phyloP scores from a whole-genome alignment of 2,888 invertebrate species.

The Phaonia tiefii region DNA sequence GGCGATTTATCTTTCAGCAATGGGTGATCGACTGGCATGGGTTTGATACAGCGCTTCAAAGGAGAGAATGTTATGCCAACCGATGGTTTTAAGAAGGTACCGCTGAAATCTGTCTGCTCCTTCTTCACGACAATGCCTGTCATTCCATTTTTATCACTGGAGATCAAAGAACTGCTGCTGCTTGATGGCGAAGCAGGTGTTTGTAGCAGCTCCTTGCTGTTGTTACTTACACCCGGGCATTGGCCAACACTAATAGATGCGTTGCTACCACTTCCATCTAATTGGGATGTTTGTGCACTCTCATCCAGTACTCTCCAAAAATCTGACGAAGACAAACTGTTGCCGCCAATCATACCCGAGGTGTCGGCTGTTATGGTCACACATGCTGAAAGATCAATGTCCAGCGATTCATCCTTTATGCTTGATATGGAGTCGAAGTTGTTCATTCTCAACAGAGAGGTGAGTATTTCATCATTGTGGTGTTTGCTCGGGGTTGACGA shows the following conservation, averaged over 20 bases:
- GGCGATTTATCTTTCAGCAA: conserved; percentile 61
- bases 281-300: conserved; percentile 76
- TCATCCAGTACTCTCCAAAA: conserved; percentile 79
- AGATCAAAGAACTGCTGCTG: conserved; percentile 1
- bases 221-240: conserved; percentile 39
- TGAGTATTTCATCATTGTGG: conserved; percentile 78
- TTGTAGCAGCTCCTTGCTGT: conserved; percentile 43
- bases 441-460: conserved; percentile 77
- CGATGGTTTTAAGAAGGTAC: conserved; percentile 74
- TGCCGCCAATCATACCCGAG: conserved; percentile 75
- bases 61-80: conserved; percentile 70
- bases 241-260: conserved; percentile 36
- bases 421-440: conserved; percentile 80
- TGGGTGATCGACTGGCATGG: conserved; percentile 56
- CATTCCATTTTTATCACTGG: conserved; percentile 44
- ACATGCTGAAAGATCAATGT: conserved; percentile 79
- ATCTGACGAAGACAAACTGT: conserved; percentile 78
- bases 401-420: conserved; percentile 79
- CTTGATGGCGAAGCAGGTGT: conserved; percentile 40
- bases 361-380: conserved; percentile 78
- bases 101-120: conserved; percentile 72
- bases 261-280: conserved; percentile 68
- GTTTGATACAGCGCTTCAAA: conserved; percentile 71
- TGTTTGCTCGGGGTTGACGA: conserved; percentile 61
- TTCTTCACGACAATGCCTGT: conserved; percentile 65